Evolutionary conservation across 2,113 vertebrate species (phyloP).

Genomic region (Silurus glanis): DNA sequence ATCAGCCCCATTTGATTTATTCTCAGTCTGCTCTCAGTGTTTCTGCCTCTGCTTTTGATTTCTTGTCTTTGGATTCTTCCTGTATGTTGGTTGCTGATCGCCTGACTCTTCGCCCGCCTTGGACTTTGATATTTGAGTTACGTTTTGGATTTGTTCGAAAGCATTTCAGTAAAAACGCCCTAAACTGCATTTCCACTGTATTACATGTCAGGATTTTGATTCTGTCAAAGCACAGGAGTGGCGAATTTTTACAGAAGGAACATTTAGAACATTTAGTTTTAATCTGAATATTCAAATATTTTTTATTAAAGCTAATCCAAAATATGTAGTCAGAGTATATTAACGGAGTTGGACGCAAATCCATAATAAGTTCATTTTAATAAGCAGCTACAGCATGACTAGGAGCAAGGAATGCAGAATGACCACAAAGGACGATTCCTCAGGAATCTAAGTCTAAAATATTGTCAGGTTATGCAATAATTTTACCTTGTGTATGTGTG

Average conservation of each 20-base stretch:
- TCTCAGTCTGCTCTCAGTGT: too few species aligned
- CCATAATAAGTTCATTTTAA: background rate
- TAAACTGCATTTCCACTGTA: too few species aligned
- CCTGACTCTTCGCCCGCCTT: too few species aligned
- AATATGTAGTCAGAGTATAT: background rate
- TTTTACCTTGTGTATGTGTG: background rate
- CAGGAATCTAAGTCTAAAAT: background rate
- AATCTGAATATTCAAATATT: background rate
- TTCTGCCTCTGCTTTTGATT: too few species aligned
- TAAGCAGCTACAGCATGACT: background rate
- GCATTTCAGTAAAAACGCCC: too few species aligned
- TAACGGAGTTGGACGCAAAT: background rate
- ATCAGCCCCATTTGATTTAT: too few species aligned
- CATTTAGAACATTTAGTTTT: background rate
- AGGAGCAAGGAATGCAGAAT: background rate
- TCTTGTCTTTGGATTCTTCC: too few species aligned
- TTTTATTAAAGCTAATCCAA: background rate
- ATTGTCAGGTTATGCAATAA: background rate
- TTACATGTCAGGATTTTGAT: too few species aligned
- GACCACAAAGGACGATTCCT: background rate
- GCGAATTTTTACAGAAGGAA: background rate
- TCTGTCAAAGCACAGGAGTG: background rate
- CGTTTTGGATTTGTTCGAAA: too few species aligned
- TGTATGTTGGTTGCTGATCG: too few species aligned
- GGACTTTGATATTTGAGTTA: too few species aligned